Evolutionary conservation across 1,140 invertebrate species (phyloP).

Genomic region (Stratiolaelaps scimitus): DNA sequence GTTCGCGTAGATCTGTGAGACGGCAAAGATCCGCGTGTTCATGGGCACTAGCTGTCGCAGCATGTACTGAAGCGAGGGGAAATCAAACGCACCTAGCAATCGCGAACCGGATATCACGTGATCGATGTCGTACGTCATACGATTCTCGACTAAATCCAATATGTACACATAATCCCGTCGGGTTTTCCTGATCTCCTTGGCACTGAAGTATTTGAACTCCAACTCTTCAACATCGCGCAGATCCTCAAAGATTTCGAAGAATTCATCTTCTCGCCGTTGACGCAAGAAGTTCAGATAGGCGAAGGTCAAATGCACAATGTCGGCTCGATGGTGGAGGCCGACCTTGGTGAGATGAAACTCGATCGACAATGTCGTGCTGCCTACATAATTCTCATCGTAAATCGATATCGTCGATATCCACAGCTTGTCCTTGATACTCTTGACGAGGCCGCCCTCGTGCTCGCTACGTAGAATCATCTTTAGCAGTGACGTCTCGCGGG

Average conservation of each 20-base stretch:
- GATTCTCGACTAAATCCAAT: conserved; percentile 21
- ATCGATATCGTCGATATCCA: conserved; percentile 21
- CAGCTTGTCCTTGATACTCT: conserved; percentile 5
- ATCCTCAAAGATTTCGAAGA: neutral
- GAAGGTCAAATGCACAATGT: conserved; percentile 4
- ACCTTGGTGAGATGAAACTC: conserved; percentile 11
- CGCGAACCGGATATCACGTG: conserved; percentile 22
- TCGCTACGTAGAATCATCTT: conserved; percentile 14
- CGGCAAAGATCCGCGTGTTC: conserved; percentile 4
- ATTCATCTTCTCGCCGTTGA: neutral
- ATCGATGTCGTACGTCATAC: conserved; percentile 22
- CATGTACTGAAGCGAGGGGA: neutral
- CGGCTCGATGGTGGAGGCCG: conserved; percentile 5
- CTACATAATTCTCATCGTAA: conserved; percentile 19
- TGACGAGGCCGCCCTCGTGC: conserved; percentile 12
- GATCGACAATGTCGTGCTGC: conserved; percentile 18
- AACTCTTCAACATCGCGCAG: conserved; percentile 15
- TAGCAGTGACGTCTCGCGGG: conserved; percentile 1
- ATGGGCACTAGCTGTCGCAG: neutral
- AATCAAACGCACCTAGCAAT: neutral
- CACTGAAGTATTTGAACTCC: conserved; percentile 22
- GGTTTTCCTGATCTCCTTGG: conserved; percentile 10
- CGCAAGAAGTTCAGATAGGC: conserved; percentile 17
- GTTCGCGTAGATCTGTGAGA: conserved; percentile 7
- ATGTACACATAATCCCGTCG: conserved; percentile 20